Conservation (phyloP, 2,797 vertebrate species). For the Sebastes steindachneri region DNA sequence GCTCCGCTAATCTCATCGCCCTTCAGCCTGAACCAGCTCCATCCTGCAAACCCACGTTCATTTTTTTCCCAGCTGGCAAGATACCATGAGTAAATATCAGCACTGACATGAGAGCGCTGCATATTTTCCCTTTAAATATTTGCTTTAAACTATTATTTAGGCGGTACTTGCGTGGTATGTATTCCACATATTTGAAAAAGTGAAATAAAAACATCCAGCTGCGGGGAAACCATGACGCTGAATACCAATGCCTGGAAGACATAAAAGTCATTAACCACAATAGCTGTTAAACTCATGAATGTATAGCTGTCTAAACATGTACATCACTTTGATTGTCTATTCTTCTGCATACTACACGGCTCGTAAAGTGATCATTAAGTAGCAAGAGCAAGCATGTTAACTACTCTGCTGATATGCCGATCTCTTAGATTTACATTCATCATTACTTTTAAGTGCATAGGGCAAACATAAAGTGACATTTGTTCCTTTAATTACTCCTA, state of each 20-base stretch:
- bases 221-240: background rate
- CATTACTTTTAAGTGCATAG: background rate
- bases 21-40: constrained; percentile 5
- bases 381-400: background rate
- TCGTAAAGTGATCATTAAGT: background rate
- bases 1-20: constrained; percentile 33
- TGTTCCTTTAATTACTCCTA: background rate
- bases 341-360: background rate
- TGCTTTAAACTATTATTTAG: constrained; percentile 27
- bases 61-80: constrained; percentile 35
- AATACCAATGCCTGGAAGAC: background rate
- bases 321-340: background rate
- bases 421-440: background rate
- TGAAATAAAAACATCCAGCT: background rate
- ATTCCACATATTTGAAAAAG: background rate
- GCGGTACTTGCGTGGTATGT: background rate
- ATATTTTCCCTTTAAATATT: constrained; percentile 46
- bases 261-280: background rate
- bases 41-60: constrained; percentile 35
- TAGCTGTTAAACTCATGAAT: background rate
- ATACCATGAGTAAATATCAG: constrained; percentile 60
- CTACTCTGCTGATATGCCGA: too few species aligned
- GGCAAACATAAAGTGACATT: background rate
- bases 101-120: constrained; percentile 18
- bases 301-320: background rate